phyloP scores from a whole-genome alignment of 2,888 invertebrate genomes.

The Hydroisotoma schaefferi region DNA sequence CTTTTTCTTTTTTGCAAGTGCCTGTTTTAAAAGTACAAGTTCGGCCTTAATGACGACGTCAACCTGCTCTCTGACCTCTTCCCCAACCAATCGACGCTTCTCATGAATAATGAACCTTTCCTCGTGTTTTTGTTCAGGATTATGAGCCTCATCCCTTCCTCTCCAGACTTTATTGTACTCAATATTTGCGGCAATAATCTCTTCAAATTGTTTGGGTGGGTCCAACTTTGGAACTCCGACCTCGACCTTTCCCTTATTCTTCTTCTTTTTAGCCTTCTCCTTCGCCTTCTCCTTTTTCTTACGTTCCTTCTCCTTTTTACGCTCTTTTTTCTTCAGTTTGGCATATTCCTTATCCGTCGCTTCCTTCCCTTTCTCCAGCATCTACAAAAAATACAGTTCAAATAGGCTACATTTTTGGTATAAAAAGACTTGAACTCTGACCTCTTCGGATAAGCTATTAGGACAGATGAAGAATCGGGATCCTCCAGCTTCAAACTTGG shows the following conservation, averaged over 20 bases:
- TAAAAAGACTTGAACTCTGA: background rate
- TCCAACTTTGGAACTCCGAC: conserved; percentile 57
- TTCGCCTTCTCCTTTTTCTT: conserved; percentile 58
- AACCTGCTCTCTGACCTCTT: conserved; percentile 74
- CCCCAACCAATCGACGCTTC: conserved; percentile 76
- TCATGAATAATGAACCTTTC: conserved; percentile 78
- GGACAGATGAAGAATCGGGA: conserved; percentile 74
- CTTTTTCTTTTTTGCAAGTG: conserved; percentile 55
- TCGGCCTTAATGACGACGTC: conserved; percentile 58
- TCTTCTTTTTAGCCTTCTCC: conserved; percentile 1
- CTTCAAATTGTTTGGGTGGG: conserved; percentile 68
- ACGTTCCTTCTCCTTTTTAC: conserved; percentile 56
- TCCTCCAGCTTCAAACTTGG: conserved; percentile 85
- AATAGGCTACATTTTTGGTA: background rate
- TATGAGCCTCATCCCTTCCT: conserved; percentile 69
- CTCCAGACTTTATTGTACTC: conserved; percentile 79
- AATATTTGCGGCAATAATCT: conserved; percentile 67
- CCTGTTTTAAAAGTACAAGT: conserved; percentile 64
- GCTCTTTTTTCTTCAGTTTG: conserved; percentile 45
- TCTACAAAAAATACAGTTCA: background rate
- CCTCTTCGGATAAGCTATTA: conserved; percentile 27
- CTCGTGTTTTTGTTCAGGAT: conserved; percentile 72
- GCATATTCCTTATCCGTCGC: conserved; percentile 19
- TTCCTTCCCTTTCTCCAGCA: conserved; percentile 10
- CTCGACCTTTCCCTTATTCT: background rate